Conservation (phyloP, 2,797 vertebrate species). For the Thamnophis elegans region DNA sequence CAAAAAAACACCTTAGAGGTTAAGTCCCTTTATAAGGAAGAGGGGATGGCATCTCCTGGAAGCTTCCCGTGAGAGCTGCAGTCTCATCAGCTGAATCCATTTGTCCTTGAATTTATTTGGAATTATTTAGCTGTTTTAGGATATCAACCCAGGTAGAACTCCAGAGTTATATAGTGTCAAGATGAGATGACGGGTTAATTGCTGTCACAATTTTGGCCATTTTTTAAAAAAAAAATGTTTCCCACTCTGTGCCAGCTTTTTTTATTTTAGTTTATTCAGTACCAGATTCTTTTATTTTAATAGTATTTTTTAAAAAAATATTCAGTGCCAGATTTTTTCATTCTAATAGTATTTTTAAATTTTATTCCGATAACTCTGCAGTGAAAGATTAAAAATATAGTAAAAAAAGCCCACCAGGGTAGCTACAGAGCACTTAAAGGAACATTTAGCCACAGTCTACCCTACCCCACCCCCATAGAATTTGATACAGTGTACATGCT, state of each 20-base stretch:
- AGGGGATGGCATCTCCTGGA: background rate
- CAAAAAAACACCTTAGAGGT: background rate
- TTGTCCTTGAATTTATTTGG: background rate
- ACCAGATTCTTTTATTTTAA: background rate
- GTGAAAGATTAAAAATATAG: background rate
- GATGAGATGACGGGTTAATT: background rate
- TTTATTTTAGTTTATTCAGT: background rate
- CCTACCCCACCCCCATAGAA: fast-evolving
- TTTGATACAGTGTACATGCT: background rate
- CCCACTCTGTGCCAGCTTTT: background rate
- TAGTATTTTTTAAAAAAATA: background rate
- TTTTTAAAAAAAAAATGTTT: background rate
- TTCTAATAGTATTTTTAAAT: background rate
- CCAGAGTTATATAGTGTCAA: background rate
- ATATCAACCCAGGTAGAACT: background rate
- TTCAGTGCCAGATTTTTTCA: background rate
- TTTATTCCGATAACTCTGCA: background rate
- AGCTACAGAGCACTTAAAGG: background rate
- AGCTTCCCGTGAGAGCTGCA: background rate
- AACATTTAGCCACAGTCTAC: background rate
- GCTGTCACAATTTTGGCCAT: background rate
- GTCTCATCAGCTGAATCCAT: background rate
- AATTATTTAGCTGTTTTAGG: background rate
- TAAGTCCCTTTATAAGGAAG: background rate
- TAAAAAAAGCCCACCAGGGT: background rate